A percentile compares a stretch with the other conserved stretches of the same genome.
phyloP scores from a whole-genome alignment of 2,797 vertebrate genomes.

The Myotis vivesi region DNA sequence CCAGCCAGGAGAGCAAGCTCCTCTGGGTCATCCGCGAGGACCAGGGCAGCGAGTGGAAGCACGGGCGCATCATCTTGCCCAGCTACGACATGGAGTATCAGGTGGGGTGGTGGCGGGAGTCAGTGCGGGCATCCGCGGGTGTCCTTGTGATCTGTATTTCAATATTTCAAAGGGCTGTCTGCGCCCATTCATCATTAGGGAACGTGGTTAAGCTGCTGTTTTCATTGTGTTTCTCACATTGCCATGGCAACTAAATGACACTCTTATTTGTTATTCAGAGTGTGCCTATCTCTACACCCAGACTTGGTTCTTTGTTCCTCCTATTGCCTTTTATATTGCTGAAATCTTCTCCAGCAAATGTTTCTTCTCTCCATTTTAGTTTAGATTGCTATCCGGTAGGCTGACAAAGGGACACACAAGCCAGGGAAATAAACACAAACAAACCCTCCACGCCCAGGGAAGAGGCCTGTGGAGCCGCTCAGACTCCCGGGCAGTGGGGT shows the following conservation, averaged over 20 bases:
- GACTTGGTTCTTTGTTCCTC: conserved; percentile 86
- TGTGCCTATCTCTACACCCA: conserved; percentile 85
- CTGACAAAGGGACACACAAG: conserved; percentile 64
- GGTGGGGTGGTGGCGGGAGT: conserved; percentile 82
- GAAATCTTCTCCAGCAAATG: conserved; percentile 80
- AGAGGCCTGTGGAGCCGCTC: not conserved
- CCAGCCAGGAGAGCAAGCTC: conserved; percentile 90
- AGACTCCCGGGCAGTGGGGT: not conserved
- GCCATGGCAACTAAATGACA: conserved; percentile 87
- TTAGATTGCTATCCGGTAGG: conserved; percentile 71
- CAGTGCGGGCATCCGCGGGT: conserved; percentile 47
- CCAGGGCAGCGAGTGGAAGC: conserved; percentile 93
- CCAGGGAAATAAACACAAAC: conserved; percentile 71
- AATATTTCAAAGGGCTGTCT: conserved; percentile 76
- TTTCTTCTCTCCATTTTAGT: conserved; percentile 69
- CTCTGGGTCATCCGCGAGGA: conserved; percentile 93
- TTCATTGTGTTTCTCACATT: conserved; percentile 86
- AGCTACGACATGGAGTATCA: conserved; percentile 94
- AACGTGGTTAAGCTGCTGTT: conserved; percentile 81
- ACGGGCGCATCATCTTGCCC: conserved; percentile 94
- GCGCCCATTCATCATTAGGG: conserved; percentile 82
- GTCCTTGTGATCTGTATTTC: conserved; percentile 69
- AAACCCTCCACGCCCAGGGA: conserved; percentile 31
- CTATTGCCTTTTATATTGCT: conserved; percentile 84
- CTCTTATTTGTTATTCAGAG: conserved; percentile 88